These are phyloP conservation scores for Myotis brandtii DNA, from an alignment of 2,113 vertebrate species.

Conservation along the genomic window DNA sequence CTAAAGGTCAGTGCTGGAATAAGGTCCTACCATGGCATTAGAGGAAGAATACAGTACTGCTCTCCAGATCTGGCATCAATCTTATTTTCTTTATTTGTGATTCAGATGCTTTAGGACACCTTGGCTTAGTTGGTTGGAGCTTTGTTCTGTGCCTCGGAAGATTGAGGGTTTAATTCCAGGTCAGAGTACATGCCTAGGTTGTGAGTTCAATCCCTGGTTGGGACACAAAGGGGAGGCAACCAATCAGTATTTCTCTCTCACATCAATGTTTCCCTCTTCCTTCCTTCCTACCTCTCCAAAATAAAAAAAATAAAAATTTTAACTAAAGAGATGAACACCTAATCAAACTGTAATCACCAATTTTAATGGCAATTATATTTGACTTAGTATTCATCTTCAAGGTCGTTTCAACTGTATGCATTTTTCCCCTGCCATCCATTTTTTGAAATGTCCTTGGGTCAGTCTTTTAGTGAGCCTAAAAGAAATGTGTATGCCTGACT, in stretches of 20 bases:
- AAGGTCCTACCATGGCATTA: neutral
- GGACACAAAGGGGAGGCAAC: neutral
- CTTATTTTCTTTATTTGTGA: neutral
- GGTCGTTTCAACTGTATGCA: neutral
- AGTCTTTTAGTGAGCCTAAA: neutral
- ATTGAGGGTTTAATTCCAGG: neutral
- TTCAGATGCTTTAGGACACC: neutral
- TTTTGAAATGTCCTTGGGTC: neutral
- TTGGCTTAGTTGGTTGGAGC: neutral
- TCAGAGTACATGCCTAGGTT: neutral
- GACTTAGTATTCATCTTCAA: neutral
- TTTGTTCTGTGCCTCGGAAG: neutral
- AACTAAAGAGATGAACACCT: neutral
- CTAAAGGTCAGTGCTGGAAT: neutral
- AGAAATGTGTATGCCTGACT: neutral
- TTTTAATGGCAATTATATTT: neutral
- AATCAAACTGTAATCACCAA: neutral
- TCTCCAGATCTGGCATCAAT: neutral
- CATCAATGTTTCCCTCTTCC: neutral
- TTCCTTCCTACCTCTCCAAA: neutral
- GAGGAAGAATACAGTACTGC: neutral
- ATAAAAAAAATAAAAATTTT: neutral
- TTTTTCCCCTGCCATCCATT: neutral
- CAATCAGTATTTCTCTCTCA: neutral
- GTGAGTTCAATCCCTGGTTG: neutral